phyloP scores from a whole-genome alignment of 2,797 vertebrate genomes.

The Enteromius trimaculatus region DNA sequence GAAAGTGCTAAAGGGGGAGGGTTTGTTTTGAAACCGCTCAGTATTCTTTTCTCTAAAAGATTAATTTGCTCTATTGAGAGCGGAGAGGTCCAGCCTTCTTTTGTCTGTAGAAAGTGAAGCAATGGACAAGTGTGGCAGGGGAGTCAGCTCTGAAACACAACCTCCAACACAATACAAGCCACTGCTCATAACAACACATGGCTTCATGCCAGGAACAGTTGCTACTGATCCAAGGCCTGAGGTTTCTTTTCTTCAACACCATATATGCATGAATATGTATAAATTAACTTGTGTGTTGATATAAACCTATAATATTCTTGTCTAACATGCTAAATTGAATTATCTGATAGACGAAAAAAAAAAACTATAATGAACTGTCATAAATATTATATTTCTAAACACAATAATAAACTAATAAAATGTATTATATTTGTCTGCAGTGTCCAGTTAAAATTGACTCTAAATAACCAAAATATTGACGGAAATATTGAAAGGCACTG shows the following conservation, averaged over 20 bases:
- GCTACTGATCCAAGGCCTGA: conserved; percentile 31
- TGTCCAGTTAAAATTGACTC: background rate
- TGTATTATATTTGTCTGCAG: background rate
- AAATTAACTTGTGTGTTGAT: background rate
- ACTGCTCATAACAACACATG: conserved; percentile 4
- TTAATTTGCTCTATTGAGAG: conserved; percentile 36
- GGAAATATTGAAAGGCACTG: conserved; percentile 18
- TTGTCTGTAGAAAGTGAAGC: conserved; percentile 32
- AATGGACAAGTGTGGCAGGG: conserved; percentile 32
- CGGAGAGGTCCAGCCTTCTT: conserved; percentile 27
- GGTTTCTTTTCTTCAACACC: background rate
- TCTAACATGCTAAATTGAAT: background rate
- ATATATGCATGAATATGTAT: conserved; percentile 7
- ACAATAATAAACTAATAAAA: conserved; percentile 22
- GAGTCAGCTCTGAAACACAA: conserved; percentile 34
- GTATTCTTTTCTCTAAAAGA: conserved; percentile 37
- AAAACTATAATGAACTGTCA: background rate
- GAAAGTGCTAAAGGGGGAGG: conserved; percentile 38
- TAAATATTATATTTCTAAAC: conserved; percentile 4
- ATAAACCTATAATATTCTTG: background rate
- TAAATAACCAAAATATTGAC: conserved; percentile 10
- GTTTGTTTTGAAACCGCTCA: conserved; percentile 48
- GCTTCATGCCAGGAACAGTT: conserved; percentile 23
- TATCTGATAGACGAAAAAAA: background rate
- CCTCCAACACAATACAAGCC: conserved; percentile 4